These are phyloP conservation scores for Silurus glanis DNA, from an alignment of 2,113 vertebrate genomes.

Conservation along the genomic window DNA sequence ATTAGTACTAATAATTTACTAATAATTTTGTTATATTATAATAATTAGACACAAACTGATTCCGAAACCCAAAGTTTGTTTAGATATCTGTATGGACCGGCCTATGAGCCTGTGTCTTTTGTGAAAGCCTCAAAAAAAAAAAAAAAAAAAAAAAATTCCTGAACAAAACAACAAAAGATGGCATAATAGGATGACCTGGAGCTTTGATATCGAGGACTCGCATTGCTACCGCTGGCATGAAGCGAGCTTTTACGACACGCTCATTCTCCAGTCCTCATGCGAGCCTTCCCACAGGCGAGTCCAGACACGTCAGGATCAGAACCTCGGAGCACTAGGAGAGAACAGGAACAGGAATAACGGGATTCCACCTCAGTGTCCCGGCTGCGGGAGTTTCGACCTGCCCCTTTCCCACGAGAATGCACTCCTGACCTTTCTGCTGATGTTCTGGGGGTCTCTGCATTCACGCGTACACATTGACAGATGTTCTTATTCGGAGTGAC, in stretches of 20 bases:
- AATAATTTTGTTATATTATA: background rate
- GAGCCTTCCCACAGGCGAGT: slow-evolving; percentile 41
- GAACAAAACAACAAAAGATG: slow-evolving; percentile 2
- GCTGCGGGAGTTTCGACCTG: slow-evolving; percentile 52
- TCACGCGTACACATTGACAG: background rate
- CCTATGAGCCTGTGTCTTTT: background rate
- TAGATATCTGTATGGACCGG: background rate
- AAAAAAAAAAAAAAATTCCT: background rate
- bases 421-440: slow-evolving; percentile 22
- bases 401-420: slow-evolving; percentile 56
- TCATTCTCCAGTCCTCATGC: slow-evolving; percentile 29
- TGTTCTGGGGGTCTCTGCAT: slow-evolving; percentile 22
- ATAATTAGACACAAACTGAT: background rate
- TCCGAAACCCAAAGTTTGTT: background rate
- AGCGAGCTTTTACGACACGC: background rate
- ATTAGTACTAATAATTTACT: no score
- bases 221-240: slow-evolving; percentile 6
- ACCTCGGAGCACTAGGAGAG: slow-evolving; percentile 48
- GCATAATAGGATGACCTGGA: slow-evolving; percentile 15
- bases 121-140: background rate
- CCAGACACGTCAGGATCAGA: slow-evolving; percentile 46
- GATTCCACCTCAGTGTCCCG: slow-evolving; percentile 49
- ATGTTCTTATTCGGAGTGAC: background rate
- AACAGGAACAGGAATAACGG: slow-evolving; percentile 50
- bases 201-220: background rate